Base-by-base conservation (phyloP, 2,888 invertebrate species). In the Hydrotaea diabolus region DNA sequence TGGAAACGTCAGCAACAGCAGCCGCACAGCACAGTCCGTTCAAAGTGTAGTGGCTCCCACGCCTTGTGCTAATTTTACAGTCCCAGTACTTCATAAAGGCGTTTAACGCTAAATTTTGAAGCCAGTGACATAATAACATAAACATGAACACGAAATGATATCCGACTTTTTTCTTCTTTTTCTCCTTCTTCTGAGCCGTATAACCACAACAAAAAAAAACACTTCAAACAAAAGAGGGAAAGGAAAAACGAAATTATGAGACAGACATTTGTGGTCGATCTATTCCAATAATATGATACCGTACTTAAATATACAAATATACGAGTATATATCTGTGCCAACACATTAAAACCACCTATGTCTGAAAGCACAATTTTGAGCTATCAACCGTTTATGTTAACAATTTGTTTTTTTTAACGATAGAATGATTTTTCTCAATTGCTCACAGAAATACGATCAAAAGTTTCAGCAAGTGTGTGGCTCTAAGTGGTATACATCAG, bases 51-150 rank as follows among this genome's bases (percentile, higher is more conserved):
- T 69, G 78, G 87, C 90, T 89, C 90, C 90, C 90, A 90, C 90
- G 90, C 89, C 88, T 86, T 90, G 90, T 90, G 89, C 90, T 90
- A 90, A 90, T 90, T 90, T 90, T 87, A 87, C 80, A 78, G 66
- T 31, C 31, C 31, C 15, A 62, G 62, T 78, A 85, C 80, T 83
- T 85, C 78, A 78, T 83, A 85, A 78, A 83, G 83, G 83, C 83
- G 80, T 85, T 80, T 83, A 83, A 85, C 77, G 76, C 53, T 82
- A 82, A 85, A 85, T 82, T 69, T 85, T 82, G 76, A 85, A 82
- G 85, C 79, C 82, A 85, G 85, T 85, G 82, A 85, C 85, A 85
- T 84, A 84, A 84, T 84, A 84, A 84, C 80, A 77, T 78, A 84
- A 84, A 84, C 84, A 85, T 85, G 82, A 85, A 82, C 85, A 85